phyloP scores from a whole-genome alignment of 2,888 invertebrate genomes.

The Dicranocentrus wangi region DNA sequence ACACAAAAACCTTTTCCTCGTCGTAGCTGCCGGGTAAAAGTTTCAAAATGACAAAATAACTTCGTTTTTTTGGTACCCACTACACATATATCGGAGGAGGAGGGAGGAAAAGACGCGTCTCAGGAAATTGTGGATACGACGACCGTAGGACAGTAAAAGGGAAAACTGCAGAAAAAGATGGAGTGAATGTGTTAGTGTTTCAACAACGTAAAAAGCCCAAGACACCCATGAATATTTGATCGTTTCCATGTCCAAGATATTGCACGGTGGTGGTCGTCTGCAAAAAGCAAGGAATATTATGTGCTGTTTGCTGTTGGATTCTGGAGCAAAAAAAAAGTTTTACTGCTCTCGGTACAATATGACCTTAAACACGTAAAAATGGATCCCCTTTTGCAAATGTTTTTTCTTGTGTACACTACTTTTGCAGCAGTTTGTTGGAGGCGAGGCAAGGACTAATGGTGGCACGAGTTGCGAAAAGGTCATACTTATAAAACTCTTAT shows the following conservation, averaged over 20 bases:
- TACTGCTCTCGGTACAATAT: background rate
- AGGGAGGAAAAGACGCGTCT: background rate
- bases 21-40: constrained; percentile 9
- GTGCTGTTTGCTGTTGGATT: background rate
- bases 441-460: too few species aligned
- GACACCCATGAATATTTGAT: constrained; percentile 56
- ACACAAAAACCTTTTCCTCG: constrained; percentile 1
- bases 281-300: background rate
- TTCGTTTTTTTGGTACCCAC: constrained; percentile 27
- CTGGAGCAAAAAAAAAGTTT: too few species aligned
- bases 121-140: constrained; percentile 1
- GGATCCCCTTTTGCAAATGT: background rate
- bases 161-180: constrained; percentile 16
- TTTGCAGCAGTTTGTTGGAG: too few species aligned
- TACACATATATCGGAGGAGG: background rate
- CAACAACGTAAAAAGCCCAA: constrained; percentile 25
- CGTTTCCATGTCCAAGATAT: constrained; percentile 31
- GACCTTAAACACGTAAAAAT: constrained; percentile 46
- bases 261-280: background rate
- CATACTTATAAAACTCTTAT: too few species aligned
- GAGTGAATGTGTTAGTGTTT: constrained; percentile 12
- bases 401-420: too few species aligned
- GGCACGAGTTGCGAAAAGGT: too few species aligned
- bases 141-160: background rate
- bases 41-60: constrained; percentile 31